These are phyloP conservation scores for Alectoris magna DNA, from an alignment of 2,797 vertebrate genomes.

Conservation along the genomic window DNA sequence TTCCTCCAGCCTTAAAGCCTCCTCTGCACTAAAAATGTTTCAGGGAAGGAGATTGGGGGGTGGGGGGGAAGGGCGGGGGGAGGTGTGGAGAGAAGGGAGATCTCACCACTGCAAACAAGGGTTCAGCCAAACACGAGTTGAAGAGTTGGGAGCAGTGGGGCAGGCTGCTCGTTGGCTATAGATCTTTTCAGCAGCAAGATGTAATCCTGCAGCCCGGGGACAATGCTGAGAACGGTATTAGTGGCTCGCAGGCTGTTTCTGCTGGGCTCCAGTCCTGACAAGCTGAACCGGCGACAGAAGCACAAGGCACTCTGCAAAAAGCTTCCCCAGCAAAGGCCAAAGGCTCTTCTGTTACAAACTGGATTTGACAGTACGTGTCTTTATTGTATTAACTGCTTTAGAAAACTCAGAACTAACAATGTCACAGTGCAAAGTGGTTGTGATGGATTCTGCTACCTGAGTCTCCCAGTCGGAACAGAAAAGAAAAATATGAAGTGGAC, in stretches of 20 bases:
- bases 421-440: neutral
- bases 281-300: neutral
- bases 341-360: neutral
- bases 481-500: neutral
- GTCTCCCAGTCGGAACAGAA: neutral
- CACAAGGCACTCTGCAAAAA: neutral
- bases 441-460: rapidly evolving
- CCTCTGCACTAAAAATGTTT: neutral
- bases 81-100: neutral
- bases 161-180: neutral
- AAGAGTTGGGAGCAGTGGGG: neutral
- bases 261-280: neutral
- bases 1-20: neutral
- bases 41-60: neutral
- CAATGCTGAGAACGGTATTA: neutral
- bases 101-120: neutral
- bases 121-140: neutral
- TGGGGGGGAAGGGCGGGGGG: neutral
- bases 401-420: neutral
- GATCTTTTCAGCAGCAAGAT: neutral
- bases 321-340: neutral
- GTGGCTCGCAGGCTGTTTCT: neutral
- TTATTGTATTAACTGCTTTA: neutral
- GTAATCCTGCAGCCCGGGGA: neutral
- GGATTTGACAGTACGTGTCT: neutral